Evolutionary conservation across 2,888 invertebrate genomes (phyloP).

Genomic region (Leucophora obtusa): DNA sequence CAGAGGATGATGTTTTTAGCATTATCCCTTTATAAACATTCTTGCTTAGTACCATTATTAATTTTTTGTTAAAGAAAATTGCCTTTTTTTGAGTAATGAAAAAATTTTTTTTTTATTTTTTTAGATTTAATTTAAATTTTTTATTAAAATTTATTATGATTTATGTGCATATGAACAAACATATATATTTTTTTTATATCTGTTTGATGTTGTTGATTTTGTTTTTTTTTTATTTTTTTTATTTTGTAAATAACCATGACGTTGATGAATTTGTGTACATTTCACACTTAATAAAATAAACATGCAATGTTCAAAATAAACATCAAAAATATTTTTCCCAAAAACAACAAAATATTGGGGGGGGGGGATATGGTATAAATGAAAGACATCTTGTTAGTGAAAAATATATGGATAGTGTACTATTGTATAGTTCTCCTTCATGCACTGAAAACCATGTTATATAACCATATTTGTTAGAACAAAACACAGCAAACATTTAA

Average conservation of each 20-base stretch:
- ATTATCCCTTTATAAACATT: too few relatives aligned
- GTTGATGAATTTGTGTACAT: slow-evolving; percentile 54
- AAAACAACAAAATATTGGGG: not conserved
- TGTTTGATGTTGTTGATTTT: not conserved
- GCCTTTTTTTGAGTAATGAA: not conserved
- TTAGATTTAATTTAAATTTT: not conserved
- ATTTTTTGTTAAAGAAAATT: too few relatives aligned
- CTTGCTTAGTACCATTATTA: too few relatives aligned
- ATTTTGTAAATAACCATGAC: slow-evolving; percentile 44
- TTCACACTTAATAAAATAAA: slow-evolving; percentile 57
- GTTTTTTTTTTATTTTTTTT: not conserved
- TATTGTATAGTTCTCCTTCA: not conserved
- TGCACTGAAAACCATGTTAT: not conserved
- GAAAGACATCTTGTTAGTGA: not conserved
- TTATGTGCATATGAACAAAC: not conserved
- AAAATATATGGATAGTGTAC: not conserved
- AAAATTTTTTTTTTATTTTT: not conserved
- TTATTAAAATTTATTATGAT: slow-evolving; percentile 1
- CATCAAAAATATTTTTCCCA: not conserved
- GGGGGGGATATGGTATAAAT: not conserved
- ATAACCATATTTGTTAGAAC: not conserved
- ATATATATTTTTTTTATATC: not conserved
- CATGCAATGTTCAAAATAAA: slow-evolving; percentile 47
- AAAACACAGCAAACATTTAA: not conserved
- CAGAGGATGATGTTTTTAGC: too few relatives aligned